These are phyloP conservation scores for Drosophila meridiana DNA, from an alignment of 2,888 invertebrate species.

Conservation along the genomic window DNA sequence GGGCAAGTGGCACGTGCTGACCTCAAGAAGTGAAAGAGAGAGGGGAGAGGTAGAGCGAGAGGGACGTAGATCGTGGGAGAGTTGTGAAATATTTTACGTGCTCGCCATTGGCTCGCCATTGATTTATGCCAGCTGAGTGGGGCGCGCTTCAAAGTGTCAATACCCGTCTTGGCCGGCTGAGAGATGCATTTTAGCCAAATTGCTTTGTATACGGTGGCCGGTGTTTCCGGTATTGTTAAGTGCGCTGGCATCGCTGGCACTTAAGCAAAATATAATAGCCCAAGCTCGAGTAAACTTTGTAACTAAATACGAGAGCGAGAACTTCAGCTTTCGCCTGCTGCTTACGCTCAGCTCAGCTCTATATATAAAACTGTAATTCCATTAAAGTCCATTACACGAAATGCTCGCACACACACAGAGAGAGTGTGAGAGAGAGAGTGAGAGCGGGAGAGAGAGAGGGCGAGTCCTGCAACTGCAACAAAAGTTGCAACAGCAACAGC, in stretches of 20 bases:
- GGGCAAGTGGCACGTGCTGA: conserved; percentile 75
- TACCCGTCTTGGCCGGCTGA: conserved; percentile 54
- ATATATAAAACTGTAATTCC: conserved; percentile 78
- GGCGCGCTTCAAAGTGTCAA: conserved; percentile 75
- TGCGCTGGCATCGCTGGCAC: conserved; percentile 70
- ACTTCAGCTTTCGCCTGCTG: conserved; percentile 18
- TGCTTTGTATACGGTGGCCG: conserved; percentile 58
- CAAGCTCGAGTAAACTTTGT: conserved; percentile 77
- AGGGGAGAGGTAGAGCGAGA: neutral
- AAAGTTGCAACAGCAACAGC: conserved; percentile 31
- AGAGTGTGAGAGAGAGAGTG: neutral
- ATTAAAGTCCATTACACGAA: conserved; percentile 81
- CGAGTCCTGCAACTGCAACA: conserved; percentile 26
- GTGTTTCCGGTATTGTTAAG: conserved; percentile 77
- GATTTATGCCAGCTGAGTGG: conserved; percentile 78
- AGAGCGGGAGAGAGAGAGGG: neutral
- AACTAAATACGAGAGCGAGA: conserved; percentile 70
- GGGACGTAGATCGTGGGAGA: neutral
- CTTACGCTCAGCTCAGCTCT: conserved; percentile 20
- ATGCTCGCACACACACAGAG: conserved; percentile 48
- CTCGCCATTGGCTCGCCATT: conserved; percentile 72
- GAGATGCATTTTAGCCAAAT: conserved; percentile 78
- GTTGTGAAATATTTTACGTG: conserved; percentile 78
- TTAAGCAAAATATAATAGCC: conserved; percentile 76
- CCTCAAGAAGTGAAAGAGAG: conserved; percentile 44